Conservation (phyloP, 2,797 vertebrate species). For the Carcharodon carcharias region DNA sequence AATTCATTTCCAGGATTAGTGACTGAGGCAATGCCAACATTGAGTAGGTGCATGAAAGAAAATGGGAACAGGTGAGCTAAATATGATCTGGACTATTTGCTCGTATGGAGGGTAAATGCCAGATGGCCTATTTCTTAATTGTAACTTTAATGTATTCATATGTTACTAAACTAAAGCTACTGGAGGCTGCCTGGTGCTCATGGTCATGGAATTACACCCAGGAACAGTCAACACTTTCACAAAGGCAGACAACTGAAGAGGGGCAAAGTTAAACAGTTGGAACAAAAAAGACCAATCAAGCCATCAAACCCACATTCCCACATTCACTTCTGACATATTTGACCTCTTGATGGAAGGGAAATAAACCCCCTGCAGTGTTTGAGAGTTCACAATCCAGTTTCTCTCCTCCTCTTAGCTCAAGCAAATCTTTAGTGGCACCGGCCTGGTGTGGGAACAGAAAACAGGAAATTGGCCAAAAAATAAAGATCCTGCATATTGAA, state of each 20-base stretch:
- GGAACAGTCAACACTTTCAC: neutral
- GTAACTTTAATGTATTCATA: neutral
- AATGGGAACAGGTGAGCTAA: neutral
- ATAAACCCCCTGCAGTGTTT: neutral
- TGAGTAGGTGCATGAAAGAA: neutral
- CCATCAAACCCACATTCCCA: neutral
- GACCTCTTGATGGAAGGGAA: neutral
- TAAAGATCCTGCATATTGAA: neutral
- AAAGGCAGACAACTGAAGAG: neutral
- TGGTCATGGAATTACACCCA: neutral
- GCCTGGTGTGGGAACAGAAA: neutral
- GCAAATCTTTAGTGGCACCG: neutral
- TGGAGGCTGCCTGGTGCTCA: neutral
- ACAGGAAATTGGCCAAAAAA: neutral
- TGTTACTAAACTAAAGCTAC: neutral
- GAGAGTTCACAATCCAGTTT: neutral
- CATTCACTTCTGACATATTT: neutral
- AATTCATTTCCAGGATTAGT: neutral
- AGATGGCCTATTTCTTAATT: neutral
- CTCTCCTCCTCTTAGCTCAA: neutral
- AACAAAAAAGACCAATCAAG: neutral
- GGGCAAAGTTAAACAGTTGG: neutral
- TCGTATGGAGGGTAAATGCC: neutral
- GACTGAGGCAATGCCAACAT: neutral
- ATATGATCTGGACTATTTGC: neutral